A percentile compares a stretch with the other conserved stretches of the same genome.
phyloP scores from a whole-genome alignment of 2,888 invertebrate genomes.

The Ligdia adustata region DNA sequence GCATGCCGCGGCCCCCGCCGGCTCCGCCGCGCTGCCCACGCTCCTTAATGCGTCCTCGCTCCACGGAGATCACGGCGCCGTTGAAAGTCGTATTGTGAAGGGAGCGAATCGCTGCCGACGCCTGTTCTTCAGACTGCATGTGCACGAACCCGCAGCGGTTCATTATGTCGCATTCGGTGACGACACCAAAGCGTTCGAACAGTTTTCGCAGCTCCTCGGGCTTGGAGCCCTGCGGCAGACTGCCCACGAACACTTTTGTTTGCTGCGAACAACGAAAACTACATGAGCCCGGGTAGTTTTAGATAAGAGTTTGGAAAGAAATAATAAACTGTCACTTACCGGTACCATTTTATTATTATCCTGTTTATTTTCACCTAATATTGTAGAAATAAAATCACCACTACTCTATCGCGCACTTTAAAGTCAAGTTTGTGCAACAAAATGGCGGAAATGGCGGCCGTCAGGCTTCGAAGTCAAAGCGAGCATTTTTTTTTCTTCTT shows the following conservation, averaged over 20 bases:
- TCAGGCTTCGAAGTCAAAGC: too few species aligned
- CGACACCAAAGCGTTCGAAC: constrained; percentile 93
- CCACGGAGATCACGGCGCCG: constrained; percentile 93
- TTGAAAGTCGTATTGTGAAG: constrained; percentile 93
- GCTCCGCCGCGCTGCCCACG: constrained; percentile 83
- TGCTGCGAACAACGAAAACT: constrained; percentile 75
- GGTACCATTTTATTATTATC: constrained; percentile 61
- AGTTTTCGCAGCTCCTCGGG: constrained; percentile 91
- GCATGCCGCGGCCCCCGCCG: constrained; percentile 64
- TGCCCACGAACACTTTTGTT: constrained; percentile 97
- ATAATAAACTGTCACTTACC: constrained; percentile 56
- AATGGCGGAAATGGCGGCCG: constrained; percentile 38
- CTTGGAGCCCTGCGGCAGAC: constrained; percentile 93
- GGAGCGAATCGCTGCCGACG: constrained; percentile 90
- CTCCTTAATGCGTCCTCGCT: constrained; percentile 91
- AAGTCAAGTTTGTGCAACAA: constrained; percentile 32
- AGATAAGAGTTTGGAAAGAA: not conserved
- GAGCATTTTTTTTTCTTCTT: not conserved
- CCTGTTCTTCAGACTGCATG: constrained; percentile 92
- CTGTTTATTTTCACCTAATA: constrained; percentile 12
- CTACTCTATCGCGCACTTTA: constrained; percentile 29
- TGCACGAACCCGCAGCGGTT: constrained; percentile 98
- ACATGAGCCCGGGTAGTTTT: constrained; percentile 10
- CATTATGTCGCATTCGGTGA: constrained; percentile 97
- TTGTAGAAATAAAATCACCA: constrained; percentile 23